Base-by-base conservation (phyloP, 1,140 invertebrate species). In the Tetraneura akinire region DNA sequence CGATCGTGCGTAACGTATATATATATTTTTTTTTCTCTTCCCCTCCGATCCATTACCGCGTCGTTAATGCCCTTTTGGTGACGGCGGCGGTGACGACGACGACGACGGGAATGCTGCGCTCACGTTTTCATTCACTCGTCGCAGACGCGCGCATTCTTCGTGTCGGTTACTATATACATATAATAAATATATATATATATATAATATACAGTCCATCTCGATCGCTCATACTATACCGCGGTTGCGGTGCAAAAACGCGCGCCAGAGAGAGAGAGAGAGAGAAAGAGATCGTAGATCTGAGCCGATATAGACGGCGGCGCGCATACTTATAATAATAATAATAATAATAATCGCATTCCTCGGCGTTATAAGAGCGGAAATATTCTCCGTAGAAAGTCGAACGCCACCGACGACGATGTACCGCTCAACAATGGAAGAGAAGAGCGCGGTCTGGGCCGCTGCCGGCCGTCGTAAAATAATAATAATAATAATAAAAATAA, bases 351-450 rank as follows among this genome's bases (percentile, higher is more conserved):
- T 55, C 55, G 55, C 74, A 78, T 78, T 78, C 55, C 74, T 42
- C 55, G 8, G 74, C 62, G 53, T 78, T 78, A 78, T 47, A 62
- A 78, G 74, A 78, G 55, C 74, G 74, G 32, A 78, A 78, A 78
- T n/a, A n/a, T 78, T 78, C 74, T 47, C 47, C 53, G 57, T 78
- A 60, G 74, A 78, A 78, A 78, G 74, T 78, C 74, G 74, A 55
- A 60, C 55, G 29, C 51, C 37, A 23, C 42, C 47, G 42, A 14
- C 55, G 23, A 45, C 11, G 11, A 3, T 16, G 37, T 13, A 6
- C n/a, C 37, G 21, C 32, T 1, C 32, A 45, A 60, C 49, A 71
- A 71, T 71, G 68, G 68, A 51, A 45, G 68, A 51, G 37, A 23
- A 37, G 32, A 37, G 32, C 32, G 32, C 32, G 32, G 68, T 71